These are phyloP conservation scores for Drymodes brunneopygia DNA, from an alignment of 2,113 vertebrate genomes.

Conservation along the genomic window DNA sequence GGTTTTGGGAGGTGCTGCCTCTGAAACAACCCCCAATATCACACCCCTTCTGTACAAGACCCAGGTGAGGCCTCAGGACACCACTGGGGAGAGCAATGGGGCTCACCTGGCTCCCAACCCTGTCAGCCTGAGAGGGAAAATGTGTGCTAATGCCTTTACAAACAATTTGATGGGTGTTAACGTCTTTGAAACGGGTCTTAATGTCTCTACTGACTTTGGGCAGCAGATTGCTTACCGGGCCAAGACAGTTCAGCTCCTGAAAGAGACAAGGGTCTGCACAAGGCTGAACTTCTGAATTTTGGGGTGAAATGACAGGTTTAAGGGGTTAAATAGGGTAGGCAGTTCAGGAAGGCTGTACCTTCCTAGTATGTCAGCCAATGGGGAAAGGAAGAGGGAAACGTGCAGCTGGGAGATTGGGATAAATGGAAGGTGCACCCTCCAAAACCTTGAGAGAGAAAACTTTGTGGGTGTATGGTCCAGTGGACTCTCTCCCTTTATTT, in stretches of 20 bases:
- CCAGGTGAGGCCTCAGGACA: not conserved
- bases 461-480: rapidly evolving
- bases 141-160: no score
- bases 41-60: rapidly evolving
- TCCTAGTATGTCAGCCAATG: not conserved
- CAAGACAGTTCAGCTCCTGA: not conserved
- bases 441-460: not conserved
- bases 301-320: not conserved
- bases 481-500: not conserved
- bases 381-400: not conserved
- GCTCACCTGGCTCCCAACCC: not conserved
- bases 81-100: rapidly evolving
- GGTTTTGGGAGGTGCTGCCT: not conserved
- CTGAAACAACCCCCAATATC: rapidly evolving
- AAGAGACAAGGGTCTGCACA: no score
- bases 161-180: not conserved
- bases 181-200: not conserved
- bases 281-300: not conserved
- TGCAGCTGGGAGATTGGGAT: rapidly evolving
- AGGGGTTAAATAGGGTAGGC: no score
- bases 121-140: not conserved
- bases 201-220: not conserved
- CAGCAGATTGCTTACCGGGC: no score
- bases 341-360: rapidly evolving
- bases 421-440: not conserved